Percentiles rank a stretch among this genome's conserved stretches.
Evolutionary conservation across 53 echinoderm and acorn worm species (phyloP).

Genomic region (Holothuria leucospilota): DNA sequence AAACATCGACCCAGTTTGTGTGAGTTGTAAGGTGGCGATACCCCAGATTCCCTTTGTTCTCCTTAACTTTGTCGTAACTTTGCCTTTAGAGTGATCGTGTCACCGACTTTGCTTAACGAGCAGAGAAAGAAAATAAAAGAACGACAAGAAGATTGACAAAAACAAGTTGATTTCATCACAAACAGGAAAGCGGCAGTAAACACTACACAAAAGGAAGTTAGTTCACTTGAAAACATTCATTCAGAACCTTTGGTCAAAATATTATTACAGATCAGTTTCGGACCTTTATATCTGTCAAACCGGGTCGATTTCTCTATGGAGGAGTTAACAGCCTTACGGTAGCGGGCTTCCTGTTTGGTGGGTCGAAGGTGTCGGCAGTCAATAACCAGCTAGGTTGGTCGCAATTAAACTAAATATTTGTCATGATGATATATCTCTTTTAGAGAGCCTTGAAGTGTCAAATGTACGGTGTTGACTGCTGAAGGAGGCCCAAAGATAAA

Average conservation of each 20-base stretch:
- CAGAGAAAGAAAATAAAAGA: neutral
- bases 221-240: constrained; percentile 24
- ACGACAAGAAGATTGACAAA: constrained; percentile 17
- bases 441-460: no score
- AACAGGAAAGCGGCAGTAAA: constrained; percentile 40
- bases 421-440: constrained; percentile 20
- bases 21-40: constrained; percentile 4
- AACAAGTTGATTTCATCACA: constrained; percentile 12
- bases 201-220: constrained; percentile 19
- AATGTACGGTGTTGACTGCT: no score
- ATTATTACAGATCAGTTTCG: constrained; percentile 38
- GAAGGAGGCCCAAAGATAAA: no score
- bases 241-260: constrained; percentile 26
- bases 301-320: constrained; percentile 28
- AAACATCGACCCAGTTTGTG: constrained; percentile 34
- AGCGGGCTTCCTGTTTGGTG: constrained; percentile 3
- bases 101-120: neutral
- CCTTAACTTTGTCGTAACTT: neutral
- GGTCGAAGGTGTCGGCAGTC: constrained; percentile 29
- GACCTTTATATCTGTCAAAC: constrained; percentile 19
- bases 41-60: constrained; percentile 3
- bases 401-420: constrained; percentile 41
- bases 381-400: neutral
- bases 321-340: neutral
- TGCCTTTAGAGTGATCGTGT: no score